These are phyloP conservation scores for Melanophora roralis DNA, from an alignment of 2,888 invertebrate species.

Conservation along the genomic window DNA sequence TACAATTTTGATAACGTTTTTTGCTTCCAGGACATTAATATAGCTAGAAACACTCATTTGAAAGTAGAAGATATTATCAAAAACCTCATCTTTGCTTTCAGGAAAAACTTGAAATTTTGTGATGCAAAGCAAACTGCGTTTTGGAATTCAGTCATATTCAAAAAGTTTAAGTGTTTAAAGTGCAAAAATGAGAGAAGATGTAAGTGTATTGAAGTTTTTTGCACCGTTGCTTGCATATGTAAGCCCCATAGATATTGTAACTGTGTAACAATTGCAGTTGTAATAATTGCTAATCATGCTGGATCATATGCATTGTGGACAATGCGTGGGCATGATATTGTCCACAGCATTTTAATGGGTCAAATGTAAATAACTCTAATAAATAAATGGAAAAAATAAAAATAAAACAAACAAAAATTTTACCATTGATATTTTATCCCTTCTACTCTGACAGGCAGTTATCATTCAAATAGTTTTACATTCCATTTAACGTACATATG, in stretches of 20 bases:
- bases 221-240: too few species aligned
- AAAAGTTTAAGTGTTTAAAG: too few species aligned
- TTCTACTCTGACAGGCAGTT: not conserved
- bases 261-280: not conserved
- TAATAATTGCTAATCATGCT: not conserved
- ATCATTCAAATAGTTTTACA: conserved; percentile 8
- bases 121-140: too few species aligned
- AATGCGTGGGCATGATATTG: not conserved
- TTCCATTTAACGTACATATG: conserved; percentile 35
- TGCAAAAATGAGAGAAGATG: too few species aligned
- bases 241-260: not conserved
- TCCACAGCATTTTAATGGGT: conserved; percentile 2
- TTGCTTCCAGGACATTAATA: too few species aligned
- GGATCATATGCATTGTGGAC: not conserved
- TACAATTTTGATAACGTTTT: too few species aligned
- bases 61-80: too few species aligned
- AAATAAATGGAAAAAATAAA: not conserved
- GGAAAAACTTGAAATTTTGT: too few species aligned
- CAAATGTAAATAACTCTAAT: conserved; percentile 36
- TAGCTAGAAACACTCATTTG: too few species aligned
- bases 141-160: not conserved
- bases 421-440: not conserved
- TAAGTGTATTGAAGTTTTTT: too few species aligned
- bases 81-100: too few species aligned
- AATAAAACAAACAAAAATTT: not conserved